A percentile compares a stretch with the other conserved stretches of the same genome.
Conservation (phyloP, 1,140 invertebrate genomes). For the Orchestia grillus region DNA sequence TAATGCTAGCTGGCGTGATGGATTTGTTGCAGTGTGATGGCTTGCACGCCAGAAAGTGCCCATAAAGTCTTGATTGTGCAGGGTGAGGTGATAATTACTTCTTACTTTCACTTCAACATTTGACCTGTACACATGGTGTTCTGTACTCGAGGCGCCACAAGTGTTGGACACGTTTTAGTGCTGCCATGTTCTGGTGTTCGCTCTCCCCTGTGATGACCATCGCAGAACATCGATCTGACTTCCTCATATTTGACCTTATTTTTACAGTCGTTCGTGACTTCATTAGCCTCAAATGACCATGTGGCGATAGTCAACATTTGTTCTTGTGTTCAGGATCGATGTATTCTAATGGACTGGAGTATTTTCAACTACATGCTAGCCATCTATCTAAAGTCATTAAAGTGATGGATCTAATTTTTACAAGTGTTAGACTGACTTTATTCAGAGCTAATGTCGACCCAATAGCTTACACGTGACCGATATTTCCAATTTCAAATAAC, state of each 20-base stretch:
- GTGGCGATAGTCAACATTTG: not conserved
- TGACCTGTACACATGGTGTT: not conserved
- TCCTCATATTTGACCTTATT: not conserved
- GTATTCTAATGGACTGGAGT: no score
- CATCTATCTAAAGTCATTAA: no score
- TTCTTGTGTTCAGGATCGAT: no score
- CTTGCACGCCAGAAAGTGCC: not conserved
- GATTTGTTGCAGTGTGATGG: not conserved
- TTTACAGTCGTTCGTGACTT: not conserved
- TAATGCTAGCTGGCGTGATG: not conserved
- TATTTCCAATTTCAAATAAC: no score
- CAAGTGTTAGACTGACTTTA: no score
- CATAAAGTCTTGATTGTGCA: not conserved
- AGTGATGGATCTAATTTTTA: no score
- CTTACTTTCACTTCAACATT: not conserved
- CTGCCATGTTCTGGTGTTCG: not conserved
- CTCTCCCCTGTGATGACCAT: not conserved
- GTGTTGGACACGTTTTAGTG: not conserved
- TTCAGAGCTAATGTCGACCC: no score
- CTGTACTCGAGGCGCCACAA: not conserved
- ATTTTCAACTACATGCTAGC: no score
- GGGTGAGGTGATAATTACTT: not conserved
- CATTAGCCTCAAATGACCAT: not conserved
- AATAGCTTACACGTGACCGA: no score
- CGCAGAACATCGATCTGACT: not conserved